phyloP scores from a whole-genome alignment of 1,140 invertebrate species.

The Monomorium pharaonis region DNA sequence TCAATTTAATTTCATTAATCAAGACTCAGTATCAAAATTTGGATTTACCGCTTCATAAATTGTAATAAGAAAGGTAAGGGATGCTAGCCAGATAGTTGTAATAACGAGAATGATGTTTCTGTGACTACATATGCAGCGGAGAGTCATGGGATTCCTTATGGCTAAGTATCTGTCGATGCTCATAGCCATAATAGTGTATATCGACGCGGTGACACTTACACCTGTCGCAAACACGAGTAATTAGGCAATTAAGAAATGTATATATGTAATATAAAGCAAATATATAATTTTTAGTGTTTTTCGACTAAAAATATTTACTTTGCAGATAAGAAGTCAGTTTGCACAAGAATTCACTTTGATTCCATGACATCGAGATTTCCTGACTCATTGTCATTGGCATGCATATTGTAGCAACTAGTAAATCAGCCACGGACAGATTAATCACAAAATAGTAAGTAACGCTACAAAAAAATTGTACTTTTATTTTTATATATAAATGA shows the following conservation, averaged over 20 bases:
- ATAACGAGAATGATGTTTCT: conserved; percentile 89
- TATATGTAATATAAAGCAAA: background rate
- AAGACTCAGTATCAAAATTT: background rate
- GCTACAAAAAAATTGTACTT: conserved; percentile 86
- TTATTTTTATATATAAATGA: background rate
- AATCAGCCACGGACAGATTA: conserved; percentile 94
- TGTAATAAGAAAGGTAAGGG: conserved; percentile 89
- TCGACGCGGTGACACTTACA: conserved; percentile 90
- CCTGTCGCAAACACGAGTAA: conserved; percentile 83
- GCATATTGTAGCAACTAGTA: conserved; percentile 93
- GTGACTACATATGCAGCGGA: conserved; percentile 88
- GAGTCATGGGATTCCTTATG: conserved; percentile 90
- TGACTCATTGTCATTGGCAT: conserved; percentile 92
- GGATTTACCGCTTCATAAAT: conserved; percentile 85
- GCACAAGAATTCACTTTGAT: conserved; percentile 90
- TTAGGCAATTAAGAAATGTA: background rate
- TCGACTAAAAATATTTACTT: conserved; percentile 85
- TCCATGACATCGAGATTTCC: conserved; percentile 89
- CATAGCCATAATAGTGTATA: conserved; percentile 92
- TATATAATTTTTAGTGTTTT: background rate
- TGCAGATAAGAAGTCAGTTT: conserved; percentile 90
- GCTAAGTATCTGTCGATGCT: conserved; percentile 91
- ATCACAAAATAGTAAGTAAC: conserved; percentile 96
- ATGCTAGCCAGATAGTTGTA: conserved; percentile 87
- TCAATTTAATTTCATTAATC: background rate